Base-by-base conservation (phyloP, 1,140 invertebrate genomes). In the Drosophila repletoides region DNA sequence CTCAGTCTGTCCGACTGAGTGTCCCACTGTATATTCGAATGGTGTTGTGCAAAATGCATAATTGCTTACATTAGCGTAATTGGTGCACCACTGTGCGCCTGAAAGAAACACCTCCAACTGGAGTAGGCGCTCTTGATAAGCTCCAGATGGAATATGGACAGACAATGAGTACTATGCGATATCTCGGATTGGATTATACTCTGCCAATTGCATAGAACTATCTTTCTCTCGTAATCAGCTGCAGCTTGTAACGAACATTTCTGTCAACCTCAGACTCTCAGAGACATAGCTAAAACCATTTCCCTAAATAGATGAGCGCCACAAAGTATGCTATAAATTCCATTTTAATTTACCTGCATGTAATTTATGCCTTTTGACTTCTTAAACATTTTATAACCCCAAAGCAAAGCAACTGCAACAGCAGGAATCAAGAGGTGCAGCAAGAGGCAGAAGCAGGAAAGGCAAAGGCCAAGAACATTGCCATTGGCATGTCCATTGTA, bases 351-450 rank as follows among this genome's bases (percentile, higher is more conserved):
- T 87, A 87, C 81, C 81, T 87, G 81, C 81, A 61, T 77, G 81
- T 88, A 87, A 87, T 87, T 87, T 87, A 87, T 87, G 81, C 81
- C 69, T 64, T 87, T 75, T 86, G 81, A 87, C 81, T 88, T 83
- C 79, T 83, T 74, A 56, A 64, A 64, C 79, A 83, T 79, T 79
- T 84, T 84, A 41, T 56, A 36, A 41, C 15, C 21, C 26, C 26
- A 14, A 12, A 43, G 33, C 5, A 15, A 12, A 52, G 58, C 15
- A 53, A 17, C 36, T 21, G 34, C n/a, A 33, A 14, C 2, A 21
- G 26, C 17, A 14, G 38, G 19, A n/a, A n/a, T 6, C 9, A 24
- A 22, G 31, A 2, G 5, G 40, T 2, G 29, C 15, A 38, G 15
- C 3, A 7, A 19, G 19, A 6, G 41, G 9, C 3, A 28, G n/a